Evolutionary conservation across 2,888 invertebrate genomes (phyloP).

Genomic region (Aphodius granarius): DNA sequence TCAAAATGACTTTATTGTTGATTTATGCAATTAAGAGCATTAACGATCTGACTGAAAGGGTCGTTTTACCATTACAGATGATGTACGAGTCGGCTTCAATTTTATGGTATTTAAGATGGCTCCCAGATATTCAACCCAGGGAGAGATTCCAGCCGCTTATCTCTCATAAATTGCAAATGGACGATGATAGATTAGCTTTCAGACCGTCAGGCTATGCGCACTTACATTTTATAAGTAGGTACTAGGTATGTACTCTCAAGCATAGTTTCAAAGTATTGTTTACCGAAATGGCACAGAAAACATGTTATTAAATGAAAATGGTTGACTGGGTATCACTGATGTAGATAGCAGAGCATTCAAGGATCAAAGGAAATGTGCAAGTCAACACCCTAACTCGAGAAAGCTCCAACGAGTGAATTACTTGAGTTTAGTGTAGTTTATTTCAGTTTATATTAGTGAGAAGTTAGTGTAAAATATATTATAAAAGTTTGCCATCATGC

Average conservation of each 20-base stretch:
- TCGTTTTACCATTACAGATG: conserved; percentile 9
- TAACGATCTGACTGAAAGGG: conserved; percentile 9
- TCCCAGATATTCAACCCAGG: background rate
- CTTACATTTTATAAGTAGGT: too few species aligned
- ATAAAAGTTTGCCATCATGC: too few species aligned
- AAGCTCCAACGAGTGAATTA: too few species aligned
- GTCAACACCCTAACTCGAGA: too few species aligned
- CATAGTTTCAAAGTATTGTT: background rate
- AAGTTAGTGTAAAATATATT: too few species aligned
- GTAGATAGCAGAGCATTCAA: too few species aligned
- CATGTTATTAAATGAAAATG: background rate
- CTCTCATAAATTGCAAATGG: background rate
- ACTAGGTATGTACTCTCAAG: background rate
- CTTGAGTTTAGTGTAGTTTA: too few species aligned
- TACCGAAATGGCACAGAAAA: background rate
- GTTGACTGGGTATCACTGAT: too few species aligned
- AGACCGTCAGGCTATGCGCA: background rate
- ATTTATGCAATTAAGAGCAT: conserved; percentile 15
- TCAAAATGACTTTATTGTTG: conserved; percentile 13
- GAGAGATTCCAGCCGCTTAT: background rate
- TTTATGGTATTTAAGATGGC: conserved; percentile 7
- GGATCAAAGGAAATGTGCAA: too few species aligned
- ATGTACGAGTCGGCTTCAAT: conserved; percentile 8
- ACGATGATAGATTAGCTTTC: background rate
- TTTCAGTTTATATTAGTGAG: too few species aligned